phyloP scores from a whole-genome alignment of 1,140 invertebrate species.

The Brachionus rotundiformis region DNA sequence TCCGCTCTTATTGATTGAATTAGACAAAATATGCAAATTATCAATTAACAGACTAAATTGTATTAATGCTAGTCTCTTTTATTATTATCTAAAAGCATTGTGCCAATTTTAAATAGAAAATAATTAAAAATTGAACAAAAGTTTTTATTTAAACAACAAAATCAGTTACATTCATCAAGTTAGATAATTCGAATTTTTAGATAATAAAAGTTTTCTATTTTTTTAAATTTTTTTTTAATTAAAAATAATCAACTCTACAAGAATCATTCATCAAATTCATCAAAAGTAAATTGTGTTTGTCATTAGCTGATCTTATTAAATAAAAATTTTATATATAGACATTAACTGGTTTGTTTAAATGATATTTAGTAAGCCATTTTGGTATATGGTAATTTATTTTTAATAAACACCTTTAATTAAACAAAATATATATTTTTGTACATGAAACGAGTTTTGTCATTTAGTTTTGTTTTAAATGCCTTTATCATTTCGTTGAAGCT shows the following conservation, averaged over 20 bases:
- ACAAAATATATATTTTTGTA: background rate
- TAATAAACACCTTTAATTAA: conserved; percentile 13
- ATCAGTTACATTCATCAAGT: too few species aligned
- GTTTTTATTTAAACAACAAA: background rate
- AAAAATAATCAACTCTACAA: background rate
- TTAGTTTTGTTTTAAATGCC: conserved; percentile 6
- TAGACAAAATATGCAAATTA: background rate
- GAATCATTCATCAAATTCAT: background rate
- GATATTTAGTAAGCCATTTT: background rate
- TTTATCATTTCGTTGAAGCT: background rate
- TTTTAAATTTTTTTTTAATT: background rate
- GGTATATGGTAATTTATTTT: background rate
- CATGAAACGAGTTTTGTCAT: background rate
- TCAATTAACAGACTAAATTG: background rate
- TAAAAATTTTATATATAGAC: too few species aligned
- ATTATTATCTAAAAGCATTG: background rate
- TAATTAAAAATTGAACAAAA: background rate
- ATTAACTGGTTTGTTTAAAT: background rate
- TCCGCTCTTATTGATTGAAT: background rate
- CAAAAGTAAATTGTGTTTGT: background rate
- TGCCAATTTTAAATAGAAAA: background rate
- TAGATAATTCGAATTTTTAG: too few species aligned
- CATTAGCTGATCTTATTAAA: background rate
- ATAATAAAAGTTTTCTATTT: too few species aligned
- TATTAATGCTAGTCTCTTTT: background rate